Conservation (phyloP, 2,797 vertebrate genomes). For the Perdix hodgsoniae region DNA sequence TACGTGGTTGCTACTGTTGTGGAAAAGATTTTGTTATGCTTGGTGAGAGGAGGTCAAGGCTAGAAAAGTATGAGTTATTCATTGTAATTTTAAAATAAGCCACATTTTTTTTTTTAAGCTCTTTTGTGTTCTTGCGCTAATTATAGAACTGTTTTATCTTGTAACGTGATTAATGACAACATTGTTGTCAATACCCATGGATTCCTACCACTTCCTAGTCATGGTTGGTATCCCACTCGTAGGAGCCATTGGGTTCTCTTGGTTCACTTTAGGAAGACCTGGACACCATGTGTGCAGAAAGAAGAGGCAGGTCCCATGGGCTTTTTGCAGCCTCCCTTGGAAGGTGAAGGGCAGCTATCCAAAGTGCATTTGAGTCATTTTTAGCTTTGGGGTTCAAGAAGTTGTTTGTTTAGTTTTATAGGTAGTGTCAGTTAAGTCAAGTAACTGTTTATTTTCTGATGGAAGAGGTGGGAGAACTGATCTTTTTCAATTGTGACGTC, state of each 20-base stretch:
- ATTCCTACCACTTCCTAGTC: not conserved
- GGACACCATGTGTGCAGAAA: not conserved
- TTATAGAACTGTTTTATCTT: not conserved
- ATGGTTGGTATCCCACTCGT: not conserved
- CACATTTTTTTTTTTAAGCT: not conserved
- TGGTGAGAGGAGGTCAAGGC: not conserved
- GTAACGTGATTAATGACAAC: not conserved
- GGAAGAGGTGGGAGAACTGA: not conserved
- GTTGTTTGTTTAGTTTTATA: not conserved
- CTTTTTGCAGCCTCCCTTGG: not conserved
- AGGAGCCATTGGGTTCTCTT: not conserved
- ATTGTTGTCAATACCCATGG: not conserved
- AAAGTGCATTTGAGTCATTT: not conserved
- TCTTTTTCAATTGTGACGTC: not conserved
- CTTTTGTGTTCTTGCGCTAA: not conserved
- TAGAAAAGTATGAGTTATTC: not conserved
- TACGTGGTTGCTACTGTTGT: not conserved
- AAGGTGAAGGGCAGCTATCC: not conserved
- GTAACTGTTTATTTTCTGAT: not conserved
- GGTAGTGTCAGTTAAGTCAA: not conserved
- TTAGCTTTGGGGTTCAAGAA: not conserved
- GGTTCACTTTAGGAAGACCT: not conserved
- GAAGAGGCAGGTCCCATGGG: not conserved
- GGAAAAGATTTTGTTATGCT: not conserved
- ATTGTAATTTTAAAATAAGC: not conserved